Evolutionary conservation across 2,797 vertebrate species (phyloP).

Genomic region (Nyctalus aviator): DNA sequence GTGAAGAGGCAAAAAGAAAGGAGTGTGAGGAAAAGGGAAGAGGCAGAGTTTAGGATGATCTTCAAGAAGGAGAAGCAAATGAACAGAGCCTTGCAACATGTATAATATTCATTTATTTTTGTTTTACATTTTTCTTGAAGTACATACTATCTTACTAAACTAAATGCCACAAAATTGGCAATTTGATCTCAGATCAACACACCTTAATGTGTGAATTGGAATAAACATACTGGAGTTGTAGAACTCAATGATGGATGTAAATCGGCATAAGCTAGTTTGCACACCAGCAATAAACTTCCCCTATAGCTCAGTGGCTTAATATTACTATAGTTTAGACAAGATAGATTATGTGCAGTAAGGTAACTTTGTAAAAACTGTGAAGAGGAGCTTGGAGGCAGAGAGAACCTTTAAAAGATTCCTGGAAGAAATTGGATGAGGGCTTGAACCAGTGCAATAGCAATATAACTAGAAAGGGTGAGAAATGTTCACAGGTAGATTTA

Average conservation of each 20-base stretch:
- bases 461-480: not conserved
- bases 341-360: not conserved
- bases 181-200: not conserved
- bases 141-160: not conserved
- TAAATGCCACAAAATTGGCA: not conserved
- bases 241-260: not conserved
- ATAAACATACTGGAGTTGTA: not conserved
- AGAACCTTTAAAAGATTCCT: not conserved
- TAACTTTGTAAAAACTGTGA: not conserved
- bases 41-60: not conserved
- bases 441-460: not conserved
- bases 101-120: not conserved
- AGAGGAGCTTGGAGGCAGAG: not conserved
- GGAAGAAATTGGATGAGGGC: not conserved
- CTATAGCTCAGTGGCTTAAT: not conserved
- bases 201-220: not conserved
- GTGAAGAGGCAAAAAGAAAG: not conserved
- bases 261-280: not conserved
- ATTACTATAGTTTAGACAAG: not conserved
- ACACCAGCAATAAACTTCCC: not conserved
- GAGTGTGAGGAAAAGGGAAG: not conserved
- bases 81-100: not conserved
- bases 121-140: not conserved
- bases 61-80: not conserved
- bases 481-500: not conserved